Percentiles rank a stretch among this genome's conserved stretches.
Evolutionary conservation across 2,113 vertebrate species (phyloP).

Genomic region (Apteryx owenii): DNA sequence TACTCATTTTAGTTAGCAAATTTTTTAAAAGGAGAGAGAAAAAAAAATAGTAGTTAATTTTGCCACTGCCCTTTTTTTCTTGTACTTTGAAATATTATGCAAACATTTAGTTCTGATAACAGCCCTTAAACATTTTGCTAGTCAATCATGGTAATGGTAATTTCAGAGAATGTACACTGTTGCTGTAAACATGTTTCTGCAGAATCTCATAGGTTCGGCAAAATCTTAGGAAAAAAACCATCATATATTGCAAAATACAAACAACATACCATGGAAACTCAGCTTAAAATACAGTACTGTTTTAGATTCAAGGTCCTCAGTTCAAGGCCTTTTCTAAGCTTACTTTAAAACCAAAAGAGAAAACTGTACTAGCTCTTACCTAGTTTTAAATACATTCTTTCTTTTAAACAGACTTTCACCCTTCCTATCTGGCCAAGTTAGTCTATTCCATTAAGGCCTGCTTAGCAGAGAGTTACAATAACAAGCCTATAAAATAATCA

Average conservation of each 20-base stretch:
- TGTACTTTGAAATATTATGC: not conserved
- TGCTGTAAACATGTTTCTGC: not conserved
- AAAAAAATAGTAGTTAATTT: not conserved
- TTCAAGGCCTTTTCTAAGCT: not conserved
- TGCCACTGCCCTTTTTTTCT: not conserved
- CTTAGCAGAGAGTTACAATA: not conserved
- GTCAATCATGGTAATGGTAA: not conserved
- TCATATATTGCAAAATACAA: not conserved
- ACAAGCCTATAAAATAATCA: not conserved
- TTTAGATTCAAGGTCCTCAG: not conserved
- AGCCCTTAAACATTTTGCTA: not conserved
- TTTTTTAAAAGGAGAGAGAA: not conserved
- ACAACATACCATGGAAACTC: not conserved
- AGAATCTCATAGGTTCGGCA: not conserved
- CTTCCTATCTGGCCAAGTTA: rapidly evolving
- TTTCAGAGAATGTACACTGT: not conserved
- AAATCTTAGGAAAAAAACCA: not conserved
- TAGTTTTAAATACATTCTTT: not conserved
- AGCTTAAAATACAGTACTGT: not conserved
- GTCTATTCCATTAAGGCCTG: not conserved
- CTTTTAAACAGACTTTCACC: not conserved
- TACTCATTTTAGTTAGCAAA: no score
- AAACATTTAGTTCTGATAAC: not conserved
- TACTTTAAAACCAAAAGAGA: not conserved
- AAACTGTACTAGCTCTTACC: not conserved